Evolutionary conservation across 2,113 vertebrate genomes (phyloP), one percentile per base, ranked within the genome.

Genomic region (Nibea coibor): DNA sequence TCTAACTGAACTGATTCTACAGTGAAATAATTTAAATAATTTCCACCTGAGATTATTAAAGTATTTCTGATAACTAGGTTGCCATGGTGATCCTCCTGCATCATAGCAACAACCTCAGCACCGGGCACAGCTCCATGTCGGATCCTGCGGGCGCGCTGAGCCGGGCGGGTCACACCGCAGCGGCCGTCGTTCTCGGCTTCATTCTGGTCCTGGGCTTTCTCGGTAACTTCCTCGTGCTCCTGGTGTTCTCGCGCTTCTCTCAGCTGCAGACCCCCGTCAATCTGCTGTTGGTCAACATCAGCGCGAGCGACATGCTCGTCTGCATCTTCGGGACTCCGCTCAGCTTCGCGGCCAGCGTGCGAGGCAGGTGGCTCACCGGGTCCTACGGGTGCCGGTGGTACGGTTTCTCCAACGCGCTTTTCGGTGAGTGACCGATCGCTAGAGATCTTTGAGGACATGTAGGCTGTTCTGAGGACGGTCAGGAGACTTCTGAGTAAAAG

Each of bases 261-360:
- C 70, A 35, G 3, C 85, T 89, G 59, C 67, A 80, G 70, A 89
- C 85, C 5, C 90, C 88, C 0, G 64, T 62, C 42, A 88, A 79
- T 74, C 72, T 90, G 74, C 61, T 92, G 48, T 77, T 92, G 16
- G 51, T 92, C 68, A 90, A 92, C 75, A 92, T 92, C 72, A 88
- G 85, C 72, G 31, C 65, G 64, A 92, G 91, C 17, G 83, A 92
- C 89, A 80, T 88, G 85, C 80, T 92, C 3, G 74, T 89, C 26
- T 88, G 89, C 79, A 57, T 89, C 67, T 88, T 77, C 45, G 91
- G 91, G 64, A 92, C 85, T 0, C 80, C 87, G 0, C 64, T 92
- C 71, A 90, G 91, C 72, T 89, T 92, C 43, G 82, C 85, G 0
- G 81, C 91, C 74, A 92, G 87, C 0, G 61, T 90, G 48, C 64